Evolutionary conservation across 1,140 invertebrate genomes (phyloP).

Genomic region (Bradysia coprophila): DNA sequence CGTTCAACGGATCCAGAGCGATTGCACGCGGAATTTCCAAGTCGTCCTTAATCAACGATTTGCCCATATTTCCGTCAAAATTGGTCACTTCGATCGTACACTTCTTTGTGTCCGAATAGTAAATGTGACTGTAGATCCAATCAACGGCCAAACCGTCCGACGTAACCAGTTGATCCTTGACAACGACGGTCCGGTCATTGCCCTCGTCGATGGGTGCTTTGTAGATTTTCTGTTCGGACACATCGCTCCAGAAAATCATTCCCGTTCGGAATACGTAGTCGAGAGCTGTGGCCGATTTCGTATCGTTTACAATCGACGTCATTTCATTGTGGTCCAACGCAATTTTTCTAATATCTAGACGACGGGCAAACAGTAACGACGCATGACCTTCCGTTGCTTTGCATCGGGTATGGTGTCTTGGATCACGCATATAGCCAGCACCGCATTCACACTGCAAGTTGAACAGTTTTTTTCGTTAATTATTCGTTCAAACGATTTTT

Average conservation of each 20-base stretch:
- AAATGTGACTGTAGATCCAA: conserved; percentile 92
- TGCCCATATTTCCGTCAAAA: conserved; percentile 76
- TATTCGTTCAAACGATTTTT: not conserved
- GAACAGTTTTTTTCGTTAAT: not conserved
- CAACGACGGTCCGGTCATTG: conserved; percentile 59
- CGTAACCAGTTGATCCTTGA: conserved; percentile 64
- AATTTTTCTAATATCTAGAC: conserved; percentile 77
- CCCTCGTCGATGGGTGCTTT: conserved; percentile 86
- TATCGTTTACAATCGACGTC: conserved; percentile 73
- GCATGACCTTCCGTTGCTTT: conserved; percentile 77
- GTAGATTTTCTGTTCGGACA: conserved; percentile 73
- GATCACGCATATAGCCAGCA: conserved; percentile 69
- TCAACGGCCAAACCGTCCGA: conserved; percentile 90
- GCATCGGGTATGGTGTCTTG: conserved; percentile 60
- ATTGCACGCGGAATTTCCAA: conserved; percentile 90
- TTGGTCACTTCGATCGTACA: conserved; percentile 81
- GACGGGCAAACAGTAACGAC: conserved; percentile 62
- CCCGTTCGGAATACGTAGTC: conserved; percentile 81
- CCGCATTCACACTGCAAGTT: conserved; percentile 58
- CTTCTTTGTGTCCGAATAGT: conserved; percentile 87
- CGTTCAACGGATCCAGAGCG: conserved; percentile 85
- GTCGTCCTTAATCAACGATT: conserved; percentile 61
- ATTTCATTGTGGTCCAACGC: conserved; percentile 78
- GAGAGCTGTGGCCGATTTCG: conserved; percentile 67
- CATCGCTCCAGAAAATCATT: conserved; percentile 92